phyloP scores from a whole-genome alignment of 2,797 vertebrate genomes.

The Catamblyrhynchus diadema region DNA sequence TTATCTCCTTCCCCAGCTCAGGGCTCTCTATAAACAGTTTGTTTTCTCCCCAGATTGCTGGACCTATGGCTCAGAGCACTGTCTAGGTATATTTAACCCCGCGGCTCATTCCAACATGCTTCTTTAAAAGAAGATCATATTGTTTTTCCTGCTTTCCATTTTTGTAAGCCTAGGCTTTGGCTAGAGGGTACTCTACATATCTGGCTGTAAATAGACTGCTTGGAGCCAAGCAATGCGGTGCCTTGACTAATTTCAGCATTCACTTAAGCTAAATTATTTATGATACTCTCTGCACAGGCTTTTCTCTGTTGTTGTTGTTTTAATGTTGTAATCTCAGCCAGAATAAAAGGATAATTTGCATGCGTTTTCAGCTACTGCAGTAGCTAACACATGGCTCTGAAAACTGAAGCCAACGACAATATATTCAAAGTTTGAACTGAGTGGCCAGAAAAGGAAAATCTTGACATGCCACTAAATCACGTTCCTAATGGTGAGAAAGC shows the following conservation, averaged over 20 bases:
- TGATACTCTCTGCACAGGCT: constrained; percentile 54
- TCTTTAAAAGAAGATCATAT: constrained; percentile 72
- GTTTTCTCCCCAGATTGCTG: constrained; percentile 59
- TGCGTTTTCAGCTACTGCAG: constrained; percentile 31
- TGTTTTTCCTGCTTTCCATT: constrained; percentile 75
- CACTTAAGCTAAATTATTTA: constrained; percentile 81
- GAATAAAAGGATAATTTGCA: constrained; percentile 62
- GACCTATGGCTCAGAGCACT: background rate
- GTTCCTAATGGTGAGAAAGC: constrained; percentile 39
- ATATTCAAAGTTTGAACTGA: constrained; percentile 22
- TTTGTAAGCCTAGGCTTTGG: constrained; percentile 70
- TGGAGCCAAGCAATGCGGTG: constrained; percentile 75
- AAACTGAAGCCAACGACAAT: constrained; percentile 19
- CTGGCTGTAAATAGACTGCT: constrained; percentile 73
- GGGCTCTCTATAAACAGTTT: constrained; percentile 31
- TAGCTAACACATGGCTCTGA: constrained; percentile 29
- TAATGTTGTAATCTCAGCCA: constrained; percentile 26
- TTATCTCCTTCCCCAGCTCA: constrained; percentile 61
- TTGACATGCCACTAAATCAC: constrained; percentile 57
- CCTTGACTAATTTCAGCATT: constrained; percentile 80
- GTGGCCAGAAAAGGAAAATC: constrained; percentile 41
- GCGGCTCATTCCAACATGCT: constrained; percentile 52
- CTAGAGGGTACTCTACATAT: constrained; percentile 64
- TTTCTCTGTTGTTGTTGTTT: constrained; percentile 51
- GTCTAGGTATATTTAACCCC: constrained; percentile 75